These are phyloP conservation scores for Passerina amoena DNA, from an alignment of 2,113 vertebrate genomes.

Conservation along the genomic window DNA sequence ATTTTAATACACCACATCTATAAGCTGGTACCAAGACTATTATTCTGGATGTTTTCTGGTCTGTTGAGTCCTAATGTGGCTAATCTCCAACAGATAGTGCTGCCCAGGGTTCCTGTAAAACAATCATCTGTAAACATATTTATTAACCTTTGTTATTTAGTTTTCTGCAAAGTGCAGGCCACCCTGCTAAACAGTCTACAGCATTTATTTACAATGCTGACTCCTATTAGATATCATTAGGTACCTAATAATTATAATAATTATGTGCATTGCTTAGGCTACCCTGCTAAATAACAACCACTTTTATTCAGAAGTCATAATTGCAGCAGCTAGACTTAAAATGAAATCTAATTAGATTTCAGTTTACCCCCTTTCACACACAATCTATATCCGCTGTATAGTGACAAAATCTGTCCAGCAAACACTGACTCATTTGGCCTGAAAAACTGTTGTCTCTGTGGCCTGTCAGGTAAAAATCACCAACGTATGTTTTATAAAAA, in stretches of 20 bases:
- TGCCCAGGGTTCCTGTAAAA: conserved; percentile 58
- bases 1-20: conserved; percentile 4
- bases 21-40: conserved; percentile 32
- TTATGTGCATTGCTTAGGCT: conserved; percentile 79
- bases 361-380: conserved; percentile 19
- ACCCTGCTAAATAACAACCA: conserved; percentile 80
- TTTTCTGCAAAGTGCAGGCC: conserved; percentile 68
- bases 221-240: conserved; percentile 81
- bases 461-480: neutral
- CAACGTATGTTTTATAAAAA: neutral
- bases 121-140: conserved; percentile 55
- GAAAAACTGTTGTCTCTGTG: neutral
- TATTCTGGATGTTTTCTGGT: conserved; percentile 61
- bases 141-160: conserved; percentile 63
- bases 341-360: conserved; percentile 82
- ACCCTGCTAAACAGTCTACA: conserved; percentile 69
- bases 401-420: conserved; percentile 30
- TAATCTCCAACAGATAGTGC: conserved; percentile 61
- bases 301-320: conserved; percentile 82
- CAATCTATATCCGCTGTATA: conserved; percentile 13
- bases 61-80: conserved; percentile 51
- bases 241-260: conserved; percentile 85
- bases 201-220: conserved; percentile 67
- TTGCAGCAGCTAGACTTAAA: conserved; percentile 78
- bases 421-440: conserved; percentile 3